Conservation (phyloP, 2,888 invertebrate species). For the Lochmaea capreae region DNA sequence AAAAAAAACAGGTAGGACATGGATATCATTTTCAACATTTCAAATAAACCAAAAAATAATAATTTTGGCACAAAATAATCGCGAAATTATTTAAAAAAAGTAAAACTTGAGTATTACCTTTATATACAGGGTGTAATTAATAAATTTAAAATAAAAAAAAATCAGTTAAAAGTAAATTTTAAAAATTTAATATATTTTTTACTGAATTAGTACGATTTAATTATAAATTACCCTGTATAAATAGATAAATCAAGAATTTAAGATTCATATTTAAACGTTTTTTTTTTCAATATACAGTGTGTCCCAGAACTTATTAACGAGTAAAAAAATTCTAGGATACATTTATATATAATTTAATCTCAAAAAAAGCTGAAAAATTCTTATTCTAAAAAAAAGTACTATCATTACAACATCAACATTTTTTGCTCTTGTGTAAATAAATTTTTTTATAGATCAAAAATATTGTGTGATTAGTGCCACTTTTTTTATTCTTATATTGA, state of each 20-base stretch:
- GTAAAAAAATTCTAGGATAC: neutral
- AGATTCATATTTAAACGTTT: neutral
- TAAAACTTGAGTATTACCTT: neutral
- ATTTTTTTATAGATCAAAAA: neutral
- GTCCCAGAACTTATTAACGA: too few relatives aligned
- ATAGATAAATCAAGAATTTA: constrained; percentile 1
- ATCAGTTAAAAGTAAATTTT: too few relatives aligned
- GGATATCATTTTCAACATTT: too few relatives aligned
- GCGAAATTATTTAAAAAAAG: neutral
- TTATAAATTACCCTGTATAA: neutral
- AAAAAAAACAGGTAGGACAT: neutral
- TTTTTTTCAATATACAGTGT: neutral
- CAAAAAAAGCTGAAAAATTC: neutral
- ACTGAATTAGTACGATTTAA: neutral
- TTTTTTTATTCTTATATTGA: neutral
- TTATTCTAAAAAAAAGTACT: constrained; percentile 2
- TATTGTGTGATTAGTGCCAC: constrained; percentile 1
- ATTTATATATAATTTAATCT: neutral
- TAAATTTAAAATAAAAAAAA: neutral
- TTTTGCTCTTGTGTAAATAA: constrained; percentile 4
- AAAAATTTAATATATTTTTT: neutral
- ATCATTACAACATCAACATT: constrained; percentile 17
- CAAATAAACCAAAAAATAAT: neutral
- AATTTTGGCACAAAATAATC: neutral
- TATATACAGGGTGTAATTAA: neutral